Evolutionary conservation across 2,113 vertebrate species (phyloP).

Genomic region (Calcarius ornatus): DNA sequence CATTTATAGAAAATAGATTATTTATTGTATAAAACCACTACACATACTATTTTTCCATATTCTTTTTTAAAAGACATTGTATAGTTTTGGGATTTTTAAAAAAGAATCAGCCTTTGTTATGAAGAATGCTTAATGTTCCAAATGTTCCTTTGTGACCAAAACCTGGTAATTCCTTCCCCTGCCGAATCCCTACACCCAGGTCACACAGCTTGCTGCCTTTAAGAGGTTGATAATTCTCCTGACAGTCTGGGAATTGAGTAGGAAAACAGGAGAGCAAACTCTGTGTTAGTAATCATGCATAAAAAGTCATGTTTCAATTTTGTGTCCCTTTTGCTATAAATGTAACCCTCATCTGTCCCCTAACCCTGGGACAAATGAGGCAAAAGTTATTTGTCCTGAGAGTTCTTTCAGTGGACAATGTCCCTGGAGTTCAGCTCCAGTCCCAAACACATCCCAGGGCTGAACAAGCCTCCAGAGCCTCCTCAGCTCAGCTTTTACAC

Average conservation of each 20-base stretch:
- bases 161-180: background rate
- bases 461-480: background rate
- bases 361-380: background rate
- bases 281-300: background rate
- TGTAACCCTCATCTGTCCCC: background rate
- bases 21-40: conserved; percentile 67
- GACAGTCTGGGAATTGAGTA: background rate
- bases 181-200: background rate
- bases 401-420: background rate
- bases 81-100: background rate
- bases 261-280: background rate
- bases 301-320: background rate
- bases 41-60: background rate
- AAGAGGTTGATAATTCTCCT: background rate
- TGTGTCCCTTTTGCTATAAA: background rate
- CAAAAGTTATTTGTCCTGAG: background rate
- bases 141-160: background rate
- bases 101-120: background rate
- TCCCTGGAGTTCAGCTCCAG: background rate
- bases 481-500: background rate
- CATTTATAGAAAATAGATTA: conserved; percentile 53
- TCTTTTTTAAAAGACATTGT: background rate
- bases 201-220: background rate
- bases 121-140: background rate
- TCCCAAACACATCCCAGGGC: background rate